These are phyloP conservation scores for Chroicocephalus ridibundus DNA, from an alignment of 2,113 vertebrate genomes.

Conservation along the genomic window DNA sequence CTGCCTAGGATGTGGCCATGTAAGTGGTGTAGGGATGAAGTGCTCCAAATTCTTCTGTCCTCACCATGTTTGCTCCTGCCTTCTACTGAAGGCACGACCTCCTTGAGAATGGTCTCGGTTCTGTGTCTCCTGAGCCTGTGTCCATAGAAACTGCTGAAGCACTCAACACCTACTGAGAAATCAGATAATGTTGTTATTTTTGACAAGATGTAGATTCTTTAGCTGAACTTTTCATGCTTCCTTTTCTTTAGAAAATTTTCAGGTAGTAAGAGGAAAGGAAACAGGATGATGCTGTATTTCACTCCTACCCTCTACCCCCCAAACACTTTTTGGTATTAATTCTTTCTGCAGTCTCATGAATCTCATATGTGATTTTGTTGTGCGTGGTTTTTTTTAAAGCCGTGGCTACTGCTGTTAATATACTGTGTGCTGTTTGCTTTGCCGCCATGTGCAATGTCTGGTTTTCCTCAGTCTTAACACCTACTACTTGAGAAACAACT, in stretches of 20 bases:
- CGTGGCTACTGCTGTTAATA: neutral
- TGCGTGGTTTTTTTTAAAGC: neutral
- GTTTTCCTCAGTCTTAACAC: conserved; percentile 17
- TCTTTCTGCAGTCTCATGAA: neutral
- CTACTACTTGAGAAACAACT: neutral
- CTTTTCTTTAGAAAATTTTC: neutral
- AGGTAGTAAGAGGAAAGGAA: neutral
- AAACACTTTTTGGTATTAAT: neutral
- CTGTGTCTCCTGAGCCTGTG: neutral
- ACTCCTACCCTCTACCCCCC: neutral
- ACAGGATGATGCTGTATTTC: neutral
- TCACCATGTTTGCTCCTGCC: neutral
- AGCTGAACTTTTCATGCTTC: neutral
- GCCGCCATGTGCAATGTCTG: neutral
- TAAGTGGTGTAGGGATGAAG: neutral
- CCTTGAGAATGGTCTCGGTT: neutral
- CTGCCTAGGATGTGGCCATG: neutral
- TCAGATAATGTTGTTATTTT: neutral
- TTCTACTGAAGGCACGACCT: neutral
- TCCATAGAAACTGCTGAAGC: neutral
- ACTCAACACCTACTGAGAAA: neutral
- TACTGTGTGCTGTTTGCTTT: neutral
- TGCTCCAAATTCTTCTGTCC: neutral
- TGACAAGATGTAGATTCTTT: neutral
- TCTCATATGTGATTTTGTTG: neutral